These are phyloP conservation scores for Cristatella mucedo DNA, from an alignment of 2,888 invertebrate genomes.

Conservation along the genomic window DNA sequence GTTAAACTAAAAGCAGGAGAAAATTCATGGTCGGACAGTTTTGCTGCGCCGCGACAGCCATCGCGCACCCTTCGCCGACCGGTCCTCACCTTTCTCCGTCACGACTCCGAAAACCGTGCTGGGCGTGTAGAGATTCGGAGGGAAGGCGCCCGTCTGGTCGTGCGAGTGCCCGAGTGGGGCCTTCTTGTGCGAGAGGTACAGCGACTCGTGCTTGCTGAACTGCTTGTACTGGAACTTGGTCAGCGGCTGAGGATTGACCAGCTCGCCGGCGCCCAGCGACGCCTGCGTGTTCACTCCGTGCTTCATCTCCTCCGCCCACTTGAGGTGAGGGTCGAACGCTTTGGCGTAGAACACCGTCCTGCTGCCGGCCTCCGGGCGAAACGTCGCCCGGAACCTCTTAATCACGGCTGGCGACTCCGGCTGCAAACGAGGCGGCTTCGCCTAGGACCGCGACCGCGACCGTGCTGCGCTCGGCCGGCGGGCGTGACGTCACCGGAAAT, in stretches of 20 bases:
- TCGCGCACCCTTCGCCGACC: too few relatives aligned
- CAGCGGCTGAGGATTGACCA: constrained; percentile 28
- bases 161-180: constrained; percentile 31
- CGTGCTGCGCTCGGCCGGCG: not conserved
- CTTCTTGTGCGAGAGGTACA: constrained; percentile 22
- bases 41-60: too few relatives aligned
- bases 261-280: constrained; percentile 21
- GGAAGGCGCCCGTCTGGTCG: constrained; percentile 22
- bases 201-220: constrained; percentile 23
- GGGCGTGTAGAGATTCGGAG: constrained; percentile 19
- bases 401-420: constrained; percentile 29
- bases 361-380: constrained; percentile 29
- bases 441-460: too few relatives aligned
- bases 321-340: constrained; percentile 30
- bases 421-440: too few relatives aligned
- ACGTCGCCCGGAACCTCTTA: constrained; percentile 26
- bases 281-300: constrained; percentile 29
- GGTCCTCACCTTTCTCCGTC: constrained; percentile 27
- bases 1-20: too few relatives aligned
- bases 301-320: constrained; percentile 30
- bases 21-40: too few relatives aligned
- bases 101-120: constrained; percentile 29
- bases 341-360: constrained; percentile 32
- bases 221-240: constrained; percentile 26
- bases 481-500: not conserved